Evolutionary conservation across 2,797 vertebrate genomes (phyloP), one percentile per base, ranked within the genome.

Genomic region (Atherinosoma microstoma): DNA sequence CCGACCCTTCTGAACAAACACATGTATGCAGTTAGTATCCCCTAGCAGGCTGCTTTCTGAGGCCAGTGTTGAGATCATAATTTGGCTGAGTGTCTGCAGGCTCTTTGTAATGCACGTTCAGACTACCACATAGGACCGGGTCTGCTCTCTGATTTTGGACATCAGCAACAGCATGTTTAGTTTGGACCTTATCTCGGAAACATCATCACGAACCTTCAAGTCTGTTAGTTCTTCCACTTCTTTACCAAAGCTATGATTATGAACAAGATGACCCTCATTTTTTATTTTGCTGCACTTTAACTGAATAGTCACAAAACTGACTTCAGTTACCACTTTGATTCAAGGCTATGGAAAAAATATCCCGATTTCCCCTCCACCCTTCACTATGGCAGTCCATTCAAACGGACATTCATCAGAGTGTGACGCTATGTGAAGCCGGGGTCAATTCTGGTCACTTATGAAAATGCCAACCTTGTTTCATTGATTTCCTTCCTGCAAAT

Each of bases 1-100:
- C 74, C 82, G 80, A 80, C 82, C 82, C 81, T 82, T 87, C 75
- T 85, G 76, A 79, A 85, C 87, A 86, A 91, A 92, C 92, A 92
- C 87, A 89, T 93, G 91, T 81, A 66, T 84, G 87, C 85, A 92
- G 85, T 88, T 85, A 87, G 87, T 67, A 77, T 88, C 76, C 83
- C 87, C 75, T 76, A 66, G 8, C 75, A 51, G 80, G 71, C 80
- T 80, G 83, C 87, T 80, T 71, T 79, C 78, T 40, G 61, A 61
- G 82, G 89, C 87, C 81, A 81, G 73, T 53, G 85, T 58, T 95
- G 94, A 95, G 93, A 86, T 95, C 94, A 94, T 92, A 59, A 74
- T 82, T 92, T 94, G 94, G 93, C 91, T 69, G 78, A 67, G 73
- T 40, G 70, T 93, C 84, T 90, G 84, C 86, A 85, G 84, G 59